Conservation (phyloP, 1,140 invertebrate genomes). For the Drosophila kohkoa region DNA sequence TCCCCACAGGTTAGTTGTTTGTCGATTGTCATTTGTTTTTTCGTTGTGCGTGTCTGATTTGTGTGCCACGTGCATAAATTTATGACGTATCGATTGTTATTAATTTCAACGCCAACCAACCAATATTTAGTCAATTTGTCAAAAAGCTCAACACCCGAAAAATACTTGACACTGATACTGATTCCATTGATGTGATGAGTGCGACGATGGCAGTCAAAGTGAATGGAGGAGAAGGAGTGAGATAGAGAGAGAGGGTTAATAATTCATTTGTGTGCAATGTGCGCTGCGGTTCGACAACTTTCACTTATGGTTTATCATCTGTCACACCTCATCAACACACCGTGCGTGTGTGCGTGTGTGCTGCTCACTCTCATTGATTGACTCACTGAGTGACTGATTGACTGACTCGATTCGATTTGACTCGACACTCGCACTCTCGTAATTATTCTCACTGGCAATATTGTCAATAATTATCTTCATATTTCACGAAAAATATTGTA, state of each 20-base stretch:
- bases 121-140: conserved; percentile 81
- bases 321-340: conserved; percentile 72
- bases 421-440: background rate
- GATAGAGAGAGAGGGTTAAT: conserved; percentile 60
- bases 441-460: conserved; percentile 51
- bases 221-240: no score
- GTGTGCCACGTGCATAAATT: conserved; percentile 64
- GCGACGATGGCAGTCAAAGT: background rate
- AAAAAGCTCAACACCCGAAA: conserved; percentile 46
- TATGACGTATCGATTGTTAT: conserved; percentile 80
- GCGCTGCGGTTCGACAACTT: conserved; percentile 49
- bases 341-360: conserved; percentile 16
- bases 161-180: conserved; percentile 17
- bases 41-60: conserved; percentile 69
- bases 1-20: background rate
- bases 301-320: conserved; percentile 65
- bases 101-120: conserved; percentile 70
- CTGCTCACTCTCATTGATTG: conserved; percentile 8
- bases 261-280: conserved; percentile 73
- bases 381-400: conserved; percentile 6
- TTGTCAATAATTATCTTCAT: conserved; percentile 77
- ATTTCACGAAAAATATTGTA: conserved; percentile 71
- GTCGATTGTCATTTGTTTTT: no score
- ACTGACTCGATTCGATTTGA: background rate
- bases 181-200: background rate